Evolutionary conservation across 2,888 invertebrate species (phyloP).

Genomic region (Eurytoma adleriae): DNA sequence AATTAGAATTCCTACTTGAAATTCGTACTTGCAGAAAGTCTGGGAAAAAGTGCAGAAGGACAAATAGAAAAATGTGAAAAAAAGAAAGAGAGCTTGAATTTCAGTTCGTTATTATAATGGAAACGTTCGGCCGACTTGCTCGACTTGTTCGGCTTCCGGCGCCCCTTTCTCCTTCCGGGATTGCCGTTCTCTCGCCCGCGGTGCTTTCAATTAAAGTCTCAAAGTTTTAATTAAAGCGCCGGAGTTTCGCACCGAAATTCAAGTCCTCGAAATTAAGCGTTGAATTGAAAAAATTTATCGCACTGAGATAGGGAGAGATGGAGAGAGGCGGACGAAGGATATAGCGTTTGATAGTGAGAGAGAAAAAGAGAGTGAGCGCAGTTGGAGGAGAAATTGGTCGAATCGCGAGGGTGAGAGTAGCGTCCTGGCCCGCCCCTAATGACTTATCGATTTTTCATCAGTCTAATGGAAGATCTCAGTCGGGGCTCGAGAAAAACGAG

Average conservation of each 20-base stretch:
- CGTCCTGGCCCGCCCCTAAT: slow-evolving; percentile 36
- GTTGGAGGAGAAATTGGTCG: slow-evolving; percentile 45
- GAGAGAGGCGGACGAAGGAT: background rate
- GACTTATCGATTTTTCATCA: slow-evolving; percentile 59
- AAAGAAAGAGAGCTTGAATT: slow-evolving; percentile 19
- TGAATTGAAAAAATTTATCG: slow-evolving; percentile 51
- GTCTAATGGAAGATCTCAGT: slow-evolving; percentile 54
- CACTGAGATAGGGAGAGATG: background rate
- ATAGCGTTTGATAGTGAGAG: slow-evolving; percentile 37
- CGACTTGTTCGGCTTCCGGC: slow-evolving; percentile 13
- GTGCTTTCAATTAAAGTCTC: slow-evolving; percentile 63
- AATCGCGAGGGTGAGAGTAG: slow-evolving; percentile 24
- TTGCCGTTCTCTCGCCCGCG: slow-evolving; percentile 59
- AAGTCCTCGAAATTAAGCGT: slow-evolving; percentile 49
- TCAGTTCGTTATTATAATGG: slow-evolving; percentile 49
- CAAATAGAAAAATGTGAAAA: background rate
- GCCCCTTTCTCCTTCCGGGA: slow-evolving; percentile 39
- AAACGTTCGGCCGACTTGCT: slow-evolving; percentile 7
- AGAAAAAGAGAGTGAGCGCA: slow-evolving; percentile 18
- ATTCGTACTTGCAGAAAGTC: background rate
- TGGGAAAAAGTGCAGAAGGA: too few relatives aligned
- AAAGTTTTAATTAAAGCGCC: slow-evolving; percentile 64
- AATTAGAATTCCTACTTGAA: too few relatives aligned
- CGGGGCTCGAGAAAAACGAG: slow-evolving; percentile 27
- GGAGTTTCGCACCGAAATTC: slow-evolving; percentile 44